phyloP scores from a whole-genome alignment of 1,140 invertebrate genomes.

The Drosophila pruinosa region DNA sequence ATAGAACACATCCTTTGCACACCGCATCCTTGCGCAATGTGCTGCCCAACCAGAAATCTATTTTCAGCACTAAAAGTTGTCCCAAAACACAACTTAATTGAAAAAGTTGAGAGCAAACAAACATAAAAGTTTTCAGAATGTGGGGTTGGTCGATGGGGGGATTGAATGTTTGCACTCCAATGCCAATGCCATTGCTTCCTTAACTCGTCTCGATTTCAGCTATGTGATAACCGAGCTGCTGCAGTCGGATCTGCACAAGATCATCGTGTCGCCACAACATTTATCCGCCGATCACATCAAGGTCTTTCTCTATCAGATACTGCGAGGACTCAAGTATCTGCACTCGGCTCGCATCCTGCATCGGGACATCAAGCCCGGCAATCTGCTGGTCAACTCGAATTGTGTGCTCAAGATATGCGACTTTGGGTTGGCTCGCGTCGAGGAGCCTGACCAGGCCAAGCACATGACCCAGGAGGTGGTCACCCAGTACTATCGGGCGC shows the following conservation, averaged over 20 bases:
- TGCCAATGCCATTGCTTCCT: conserved; percentile 39
- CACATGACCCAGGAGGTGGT: conserved; percentile 99
- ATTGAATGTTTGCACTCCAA: too few species aligned
- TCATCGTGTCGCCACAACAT: conserved; percentile 99
- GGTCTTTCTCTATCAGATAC: conserved; percentile 99
- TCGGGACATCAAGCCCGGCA: conserved; percentile 99
- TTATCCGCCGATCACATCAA: conserved; percentile 99
- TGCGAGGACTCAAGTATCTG: conserved; percentile 98
- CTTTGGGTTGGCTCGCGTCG: conserved; percentile 96
- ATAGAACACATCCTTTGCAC: neutral
- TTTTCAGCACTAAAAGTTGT: conserved; percentile 49
- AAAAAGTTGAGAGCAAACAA: conserved; percentile 66
- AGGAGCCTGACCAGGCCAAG: conserved; percentile 95
- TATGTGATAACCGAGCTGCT: conserved; percentile 99
- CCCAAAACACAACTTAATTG: conserved; percentile 51
- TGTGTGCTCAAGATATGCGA: conserved; percentile 99
- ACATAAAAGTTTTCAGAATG: conserved; percentile 27
- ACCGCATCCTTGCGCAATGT: conserved; percentile 22
- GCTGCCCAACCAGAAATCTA: conserved; percentile 25
- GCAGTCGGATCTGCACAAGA: conserved; percentile 99
- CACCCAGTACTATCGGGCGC: conserved; percentile 99
- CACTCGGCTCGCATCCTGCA: conserved; percentile 99
- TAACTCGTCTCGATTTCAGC: conserved; percentile 84
- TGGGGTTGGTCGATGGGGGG: too few species aligned
- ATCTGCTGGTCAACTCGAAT: conserved; percentile 98